Percentiles rank a stretch among this genome's conserved stretches.
Evolutionary conservation across 2,888 invertebrate genomes (phyloP).

Genomic region (Dasypolia templi): DNA sequence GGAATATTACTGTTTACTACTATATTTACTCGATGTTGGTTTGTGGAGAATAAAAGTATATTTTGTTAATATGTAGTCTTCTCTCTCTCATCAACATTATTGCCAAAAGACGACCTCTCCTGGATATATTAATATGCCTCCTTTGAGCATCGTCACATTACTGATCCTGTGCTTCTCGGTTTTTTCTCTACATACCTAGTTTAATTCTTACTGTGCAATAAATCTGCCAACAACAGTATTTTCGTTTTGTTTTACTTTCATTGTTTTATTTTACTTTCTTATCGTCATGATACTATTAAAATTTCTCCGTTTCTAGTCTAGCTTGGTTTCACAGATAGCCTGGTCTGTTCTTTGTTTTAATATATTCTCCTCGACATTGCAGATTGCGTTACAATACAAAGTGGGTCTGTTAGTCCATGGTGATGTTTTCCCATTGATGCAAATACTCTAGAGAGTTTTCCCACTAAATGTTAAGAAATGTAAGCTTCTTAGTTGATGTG

Average conservation of each 20-base stretch:
- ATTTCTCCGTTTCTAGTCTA: not conserved
- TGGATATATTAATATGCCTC: not conserved
- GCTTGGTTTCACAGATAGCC: not conserved
- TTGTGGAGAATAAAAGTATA: no score
- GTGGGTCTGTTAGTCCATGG: conserved; percentile 17
- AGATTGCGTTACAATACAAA: conserved; percentile 26
- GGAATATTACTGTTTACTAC: no score
- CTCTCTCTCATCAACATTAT: not conserved
- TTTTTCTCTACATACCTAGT: not conserved
- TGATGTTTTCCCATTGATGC: conserved; percentile 23
- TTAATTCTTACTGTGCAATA: not conserved
- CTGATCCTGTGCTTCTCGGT: not conserved
- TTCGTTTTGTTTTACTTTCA: not conserved
- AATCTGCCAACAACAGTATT: not conserved
- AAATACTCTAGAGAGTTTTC: conserved; percentile 19
- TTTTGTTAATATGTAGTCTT: not conserved
- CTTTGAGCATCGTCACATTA: not conserved
- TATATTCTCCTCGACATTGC: not conserved
- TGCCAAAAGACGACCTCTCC: no score
- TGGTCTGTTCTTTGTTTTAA: not conserved
- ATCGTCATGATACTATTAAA: not conserved
- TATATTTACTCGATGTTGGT: no score
- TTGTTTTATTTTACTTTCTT: not conserved
- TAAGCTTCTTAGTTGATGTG: not conserved
- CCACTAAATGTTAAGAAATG: conserved; percentile 22